Evolutionary conservation across 2,888 invertebrate species (phyloP).

Genomic region (Diaperis boleti): DNA sequence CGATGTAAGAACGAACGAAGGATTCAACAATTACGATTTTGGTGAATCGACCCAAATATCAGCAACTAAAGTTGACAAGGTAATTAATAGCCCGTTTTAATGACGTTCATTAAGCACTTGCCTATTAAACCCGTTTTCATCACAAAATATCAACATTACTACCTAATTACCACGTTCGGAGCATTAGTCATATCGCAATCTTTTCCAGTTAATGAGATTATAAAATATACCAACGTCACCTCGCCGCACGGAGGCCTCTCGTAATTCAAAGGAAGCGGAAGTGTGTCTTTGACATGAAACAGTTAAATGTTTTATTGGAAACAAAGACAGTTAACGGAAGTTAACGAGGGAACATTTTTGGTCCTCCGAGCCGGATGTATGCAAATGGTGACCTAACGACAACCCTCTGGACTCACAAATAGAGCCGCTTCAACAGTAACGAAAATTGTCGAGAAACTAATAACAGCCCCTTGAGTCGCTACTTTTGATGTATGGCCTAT

Average conservation of each 20-base stretch:
- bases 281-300: slow-evolving; percentile 10
- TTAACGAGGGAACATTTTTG: slow-evolving; percentile 13
- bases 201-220: slow-evolving; percentile 29
- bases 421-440: slow-evolving; percentile 30
- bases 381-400: slow-evolving; percentile 19
- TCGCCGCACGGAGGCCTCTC: background rate
- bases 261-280: slow-evolving; percentile 3
- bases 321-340: slow-evolving; percentile 5
- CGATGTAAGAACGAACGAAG: background rate
- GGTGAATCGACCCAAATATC: slow-evolving; percentile 30
- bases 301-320: slow-evolving; percentile 22
- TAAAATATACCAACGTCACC: slow-evolving; percentile 23
- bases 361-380: slow-evolving; percentile 19
- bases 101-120: slow-evolving; percentile 37
- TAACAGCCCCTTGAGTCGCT: slow-evolving; percentile 31
- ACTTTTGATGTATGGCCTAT: slow-evolving; percentile 40
- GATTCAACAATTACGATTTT: slow-evolving; percentile 20
- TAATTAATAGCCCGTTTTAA: slow-evolving; percentile 40
- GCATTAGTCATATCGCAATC: slow-evolving; percentile 32
- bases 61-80: slow-evolving; percentile 38
- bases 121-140: slow-evolving; percentile 37
- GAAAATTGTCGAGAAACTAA: slow-evolving; percentile 31
- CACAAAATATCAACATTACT: slow-evolving; percentile 39
- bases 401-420: slow-evolving; percentile 19
- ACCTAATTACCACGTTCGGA: slow-evolving; percentile 32